These are phyloP conservation scores for Montifringilla adamsi DNA, from an alignment of 2,113 vertebrate genomes.

Conservation along the genomic window DNA sequence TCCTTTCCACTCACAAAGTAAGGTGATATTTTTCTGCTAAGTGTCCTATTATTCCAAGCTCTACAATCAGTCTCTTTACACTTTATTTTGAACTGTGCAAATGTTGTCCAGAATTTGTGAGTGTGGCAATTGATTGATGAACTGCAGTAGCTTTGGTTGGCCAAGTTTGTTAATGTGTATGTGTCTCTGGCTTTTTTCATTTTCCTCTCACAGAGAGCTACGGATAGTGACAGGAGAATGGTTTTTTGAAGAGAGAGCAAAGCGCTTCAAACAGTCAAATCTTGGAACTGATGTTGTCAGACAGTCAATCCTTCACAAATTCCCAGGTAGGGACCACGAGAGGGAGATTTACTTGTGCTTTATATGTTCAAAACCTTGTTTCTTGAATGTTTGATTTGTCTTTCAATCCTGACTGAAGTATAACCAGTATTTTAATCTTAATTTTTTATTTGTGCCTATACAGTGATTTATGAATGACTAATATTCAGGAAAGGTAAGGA, in stretches of 20 bases:
- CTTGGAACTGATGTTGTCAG: constrained; percentile 86
- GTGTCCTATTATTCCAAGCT: background rate
- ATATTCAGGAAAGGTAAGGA: background rate
- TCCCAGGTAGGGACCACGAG: constrained; percentile 64
- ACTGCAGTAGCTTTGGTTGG: background rate
- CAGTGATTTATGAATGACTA: background rate
- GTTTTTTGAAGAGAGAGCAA: constrained; percentile 95
- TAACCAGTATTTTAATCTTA: background rate
- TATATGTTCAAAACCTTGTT: background rate
- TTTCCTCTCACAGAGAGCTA: constrained; percentile 79
- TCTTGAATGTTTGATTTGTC: background rate
- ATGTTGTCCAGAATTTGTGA: background rate
- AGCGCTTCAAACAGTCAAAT: constrained; percentile 83
- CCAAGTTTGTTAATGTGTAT: background rate
- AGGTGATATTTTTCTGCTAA: background rate
- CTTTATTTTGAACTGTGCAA: background rate
- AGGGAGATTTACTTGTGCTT: background rate
- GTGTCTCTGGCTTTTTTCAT: background rate
- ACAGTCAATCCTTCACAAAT: constrained; percentile 84
- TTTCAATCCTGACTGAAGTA: background rate
- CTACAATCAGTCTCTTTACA: background rate
- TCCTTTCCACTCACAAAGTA: background rate
- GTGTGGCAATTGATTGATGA: background rate
- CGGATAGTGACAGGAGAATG: constrained; percentile 92
- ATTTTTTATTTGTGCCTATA: background rate